Evolutionary conservation across 2,888 invertebrate species (phyloP), one percentile per base, ranked within the genome.

Genomic region (Tiliacea aurago): DNA sequence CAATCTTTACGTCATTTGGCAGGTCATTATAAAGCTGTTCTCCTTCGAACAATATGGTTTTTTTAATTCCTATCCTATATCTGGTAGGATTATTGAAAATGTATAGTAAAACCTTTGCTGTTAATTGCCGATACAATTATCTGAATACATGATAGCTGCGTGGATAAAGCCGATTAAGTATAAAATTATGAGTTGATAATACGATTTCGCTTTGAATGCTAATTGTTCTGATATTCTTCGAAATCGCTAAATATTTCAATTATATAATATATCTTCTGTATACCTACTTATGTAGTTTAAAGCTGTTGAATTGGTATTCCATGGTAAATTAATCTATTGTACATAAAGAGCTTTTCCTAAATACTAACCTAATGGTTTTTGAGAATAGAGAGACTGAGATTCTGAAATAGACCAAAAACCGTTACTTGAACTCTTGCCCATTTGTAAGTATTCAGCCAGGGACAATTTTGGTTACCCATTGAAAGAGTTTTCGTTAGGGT

Each of bases 91-190:
- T 15, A 64, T 20, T 49, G 5, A 28, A 61, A 74, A 33, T 56
- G 2, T 47, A 33, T 15, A 37, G 13, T 13, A 43, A n/a, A 56
- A 82, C 47, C 23, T 69, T 70, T 59, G 37, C 51, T 11, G 9
- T 11, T 66, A 65, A 73, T 76, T 70, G 41, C 4, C n/a, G 23
- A 70, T 78, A 61, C 33, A 64, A 78, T 74, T 68, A 63, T 67
- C 28, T 41, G 56, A 53, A 58, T 65, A 70, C 51, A 45, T 78
- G 33, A 37, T 41, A 41, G 37, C 68, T 45, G 47, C 49, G 68
- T 70, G 80, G 43, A 51, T 84, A 55, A 58, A 51, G 33, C 33
- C 59, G 70, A 86, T 86, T 80, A 73, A 55, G 15, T 56, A 73
- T 18, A 58, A 61, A 59, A 73, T 78, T 63, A 64, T 70, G 28